Evolutionary conservation across 2,797 vertebrate species (phyloP).

Genomic region (Falco cherrug): DNA sequence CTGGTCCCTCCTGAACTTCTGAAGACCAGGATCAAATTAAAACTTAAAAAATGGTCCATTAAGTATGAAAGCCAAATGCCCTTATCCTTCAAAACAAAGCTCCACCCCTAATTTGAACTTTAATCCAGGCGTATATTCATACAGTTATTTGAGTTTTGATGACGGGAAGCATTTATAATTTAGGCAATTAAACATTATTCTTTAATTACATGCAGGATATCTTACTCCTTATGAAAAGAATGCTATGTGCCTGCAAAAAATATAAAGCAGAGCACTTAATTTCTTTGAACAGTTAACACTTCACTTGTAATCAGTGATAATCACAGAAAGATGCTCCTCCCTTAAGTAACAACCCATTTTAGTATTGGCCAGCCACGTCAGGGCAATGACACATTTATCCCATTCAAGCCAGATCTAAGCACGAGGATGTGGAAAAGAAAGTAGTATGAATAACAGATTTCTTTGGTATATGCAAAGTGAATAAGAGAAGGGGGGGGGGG

Average conservation of each 20-base stretch:
- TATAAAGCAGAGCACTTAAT: background rate
- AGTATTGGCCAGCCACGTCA: background rate
- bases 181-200: background rate
- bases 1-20: background rate
- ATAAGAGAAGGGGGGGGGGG: background rate
- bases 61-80: background rate
- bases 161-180: background rate
- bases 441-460: background rate
- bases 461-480: background rate
- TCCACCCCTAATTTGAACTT: background rate
- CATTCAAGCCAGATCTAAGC: background rate
- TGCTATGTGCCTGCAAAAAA: background rate
- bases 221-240: background rate
- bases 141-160: background rate
- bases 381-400: background rate
- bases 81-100: background rate
- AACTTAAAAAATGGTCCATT: background rate
- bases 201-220: background rate
- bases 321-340: background rate
- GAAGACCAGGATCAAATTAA: background rate
- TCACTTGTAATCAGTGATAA: constrained; percentile 2
- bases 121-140: background rate
- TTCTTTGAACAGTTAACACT: constrained; percentile 14
- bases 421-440: background rate
- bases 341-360: background rate